Evolutionary conservation across 2,888 invertebrate species (phyloP).

Genomic region (Drosophila kuntzei): DNA sequence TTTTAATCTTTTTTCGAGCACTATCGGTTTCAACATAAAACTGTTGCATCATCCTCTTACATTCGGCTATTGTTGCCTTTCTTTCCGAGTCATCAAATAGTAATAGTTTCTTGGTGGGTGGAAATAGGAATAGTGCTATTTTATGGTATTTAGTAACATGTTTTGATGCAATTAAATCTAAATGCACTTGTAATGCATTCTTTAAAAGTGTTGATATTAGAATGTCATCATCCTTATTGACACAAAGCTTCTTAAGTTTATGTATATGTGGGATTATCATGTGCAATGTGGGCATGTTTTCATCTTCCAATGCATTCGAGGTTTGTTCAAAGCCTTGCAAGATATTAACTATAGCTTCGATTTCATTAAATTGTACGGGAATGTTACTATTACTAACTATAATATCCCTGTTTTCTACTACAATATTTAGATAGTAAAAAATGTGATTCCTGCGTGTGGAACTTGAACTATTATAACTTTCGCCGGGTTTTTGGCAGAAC

Average conservation of each 20-base stretch:
- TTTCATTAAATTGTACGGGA: background rate
- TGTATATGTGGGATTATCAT: slow-evolving; percentile 26
- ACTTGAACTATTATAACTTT: background rate
- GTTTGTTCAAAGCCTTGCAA: slow-evolving; percentile 11
- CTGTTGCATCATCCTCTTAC: slow-evolving; percentile 18
- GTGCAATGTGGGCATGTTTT: slow-evolving; percentile 16
- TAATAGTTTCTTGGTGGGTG: slow-evolving; percentile 19
- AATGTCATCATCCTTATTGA: background rate
- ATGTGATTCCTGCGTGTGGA: background rate
- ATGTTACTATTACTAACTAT: background rate
- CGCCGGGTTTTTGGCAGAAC: background rate
- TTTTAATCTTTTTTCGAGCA: slow-evolving; percentile 6
- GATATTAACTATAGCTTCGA: slow-evolving; percentile 4
- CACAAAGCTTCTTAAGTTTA: slow-evolving; percentile 24
- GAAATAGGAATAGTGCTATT: slow-evolving; percentile 26
- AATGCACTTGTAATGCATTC: background rate
- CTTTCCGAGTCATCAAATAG: slow-evolving; percentile 7
- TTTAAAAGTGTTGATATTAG: background rate
- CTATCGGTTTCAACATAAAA: slow-evolving; percentile 14
- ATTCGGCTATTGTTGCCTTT: slow-evolving; percentile 6
- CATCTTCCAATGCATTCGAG: slow-evolving; percentile 4
- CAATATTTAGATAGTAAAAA: slow-evolving; percentile 4
- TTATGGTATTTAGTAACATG: slow-evolving; percentile 27
- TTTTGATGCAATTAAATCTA: slow-evolving; percentile 5
- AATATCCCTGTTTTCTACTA: background rate